phyloP scores from a whole-genome alignment of 2,797 vertebrate genomes.

The Numenius phaeopus region DNA sequence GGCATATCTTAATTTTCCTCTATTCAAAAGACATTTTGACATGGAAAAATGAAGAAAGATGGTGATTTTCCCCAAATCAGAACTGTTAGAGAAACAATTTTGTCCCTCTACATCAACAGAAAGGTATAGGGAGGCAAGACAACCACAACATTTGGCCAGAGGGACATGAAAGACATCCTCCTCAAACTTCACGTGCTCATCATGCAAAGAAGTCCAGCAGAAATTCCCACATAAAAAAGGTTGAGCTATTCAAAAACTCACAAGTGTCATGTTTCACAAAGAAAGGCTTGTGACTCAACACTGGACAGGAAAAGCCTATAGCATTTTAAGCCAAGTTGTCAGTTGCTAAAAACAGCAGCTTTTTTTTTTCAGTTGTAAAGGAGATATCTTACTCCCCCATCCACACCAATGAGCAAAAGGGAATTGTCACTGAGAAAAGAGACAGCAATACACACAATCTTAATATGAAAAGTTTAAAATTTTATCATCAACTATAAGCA shows the following conservation, averaged over 20 bases:
- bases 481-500: not conserved
- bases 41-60: not conserved
- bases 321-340: not conserved
- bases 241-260: not conserved
- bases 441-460: not conserved
- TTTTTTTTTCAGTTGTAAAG: not conserved
- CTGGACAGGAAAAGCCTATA: not conserved
- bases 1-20: not conserved
- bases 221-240: not conserved
- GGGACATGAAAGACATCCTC: not conserved
- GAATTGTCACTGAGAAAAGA: not conserved
- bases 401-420: not conserved
- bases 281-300: not conserved
- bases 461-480: not conserved
- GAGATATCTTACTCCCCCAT: not conserved
- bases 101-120: not conserved
- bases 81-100: not conserved
- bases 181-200: not conserved
- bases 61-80: not conserved
- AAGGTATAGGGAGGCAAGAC: not conserved
- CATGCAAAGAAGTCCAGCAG: not conserved
- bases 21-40: not conserved
- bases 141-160: not conserved
- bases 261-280: not conserved
- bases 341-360: not conserved